Base-by-base conservation (phyloP, 2,797 vertebrate genomes). In the Ibycter americanus region DNA sequence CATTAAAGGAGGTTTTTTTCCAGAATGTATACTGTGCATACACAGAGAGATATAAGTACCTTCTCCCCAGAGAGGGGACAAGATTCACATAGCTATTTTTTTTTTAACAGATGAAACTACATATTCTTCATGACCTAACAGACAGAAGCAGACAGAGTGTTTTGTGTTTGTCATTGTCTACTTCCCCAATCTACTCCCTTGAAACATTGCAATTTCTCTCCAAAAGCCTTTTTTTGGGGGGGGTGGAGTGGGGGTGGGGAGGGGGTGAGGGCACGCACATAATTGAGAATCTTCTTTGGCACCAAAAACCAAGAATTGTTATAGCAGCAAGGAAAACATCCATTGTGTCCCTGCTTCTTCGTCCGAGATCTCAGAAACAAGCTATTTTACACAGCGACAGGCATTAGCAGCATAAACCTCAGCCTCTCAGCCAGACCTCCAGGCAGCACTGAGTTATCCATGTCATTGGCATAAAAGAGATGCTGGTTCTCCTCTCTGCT, bases 161-260 rank as follows among this genome's bases (percentile, higher is more conserved):
- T 46, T 65, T 32, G 27, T 34, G 71, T 66, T 16, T 42, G 44
- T 31, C 27, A 52, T 20, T 27, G 10, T 29, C n/a, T 32, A 10
- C 3, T 70, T 66, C 52, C 16, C 26, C 58, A 54, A 67, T 40
- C 11, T 54, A 20, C 13, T 54, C n/a, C 6, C 4, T 23, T 34
- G 17, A 92, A 74, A 71, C 4, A 77, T 40, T 6, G 18, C 1
- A 23, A 17, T 42, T 51, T 73, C 40, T 67, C 44, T 47, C 29
- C 42, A 40, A 56, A 5, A 40, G 2, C 1, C 34, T 44, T 49
- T 54, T n/a, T n/a, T 16, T 5, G 4, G 12, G 1, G 6, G 1
- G 1, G 1, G 1, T 1, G 12, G 34, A 63, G 10, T 8, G 26
- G 3, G 6, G 49, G 12, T 17, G 13, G 6, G 25, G 34, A 2